Evolutionary conservation across 2,113 vertebrate species (phyloP), one percentile per base, ranked within the genome.

Genomic region (Aix galericulata): DNA sequence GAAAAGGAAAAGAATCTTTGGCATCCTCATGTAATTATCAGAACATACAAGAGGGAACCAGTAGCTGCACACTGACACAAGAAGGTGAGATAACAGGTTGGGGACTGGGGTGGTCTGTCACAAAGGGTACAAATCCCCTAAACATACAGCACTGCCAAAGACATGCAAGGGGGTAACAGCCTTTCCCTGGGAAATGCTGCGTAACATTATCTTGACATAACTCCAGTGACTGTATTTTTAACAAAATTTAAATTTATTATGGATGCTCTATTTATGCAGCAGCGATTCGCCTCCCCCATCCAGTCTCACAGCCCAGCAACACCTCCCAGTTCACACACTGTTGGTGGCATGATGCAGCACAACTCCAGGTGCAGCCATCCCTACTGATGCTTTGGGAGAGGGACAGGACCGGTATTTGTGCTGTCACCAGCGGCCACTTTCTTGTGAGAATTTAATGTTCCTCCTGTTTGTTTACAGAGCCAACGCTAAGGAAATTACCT

Each of bases 401-500:
- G 5, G 9, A 58, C 23, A 50, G 69, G 34, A 40, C 40, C 27
- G 7, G 29, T 15, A 1, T 13, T 88, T 76, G 73, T 38, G 46
- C 63, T 48, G n/a, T 26, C 59, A 58, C 5, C 63, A 38, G 52
- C 9, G 17, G 29, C 34, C 20, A 31, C 55, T 73, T 84, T 74
- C 71, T 29, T 31, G 68, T 31, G 52, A 73, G 76, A 86, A 60
- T 40, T 32, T 23, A 15, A 8, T 6, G 73, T 79, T 78, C 84
- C 82, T 91, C 40, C 32, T 48, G 42, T 59, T 52, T 68, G 91
- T 86, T 96, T 90, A 89, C 77, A 67, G 56, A 84, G 64, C 18
- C 74, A 16, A 23, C 18, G 16, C 82, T 71, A 34, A 79, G 88
- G 86, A 91, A 97, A 46, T 83, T 94, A 69, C 89, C 64, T 59